These are phyloP conservation scores for Leptinotarsa defecta DNA, from an alignment of 1,140 invertebrate genomes.

Conservation along the genomic window DNA sequence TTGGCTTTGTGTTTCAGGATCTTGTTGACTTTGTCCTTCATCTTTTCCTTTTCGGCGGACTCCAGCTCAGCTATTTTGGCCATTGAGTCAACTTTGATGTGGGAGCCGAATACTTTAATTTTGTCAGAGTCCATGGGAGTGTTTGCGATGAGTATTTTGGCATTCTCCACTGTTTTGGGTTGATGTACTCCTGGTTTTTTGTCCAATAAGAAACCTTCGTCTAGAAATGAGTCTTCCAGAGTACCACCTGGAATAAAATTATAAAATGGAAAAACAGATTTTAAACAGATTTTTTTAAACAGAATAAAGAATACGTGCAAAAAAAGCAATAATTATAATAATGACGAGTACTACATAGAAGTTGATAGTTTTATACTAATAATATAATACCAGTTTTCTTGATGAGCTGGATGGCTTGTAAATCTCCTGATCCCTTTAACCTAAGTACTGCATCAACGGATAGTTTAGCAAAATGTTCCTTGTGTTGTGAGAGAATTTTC, in stretches of 20 bases:
- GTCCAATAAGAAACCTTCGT: constrained; percentile 97
- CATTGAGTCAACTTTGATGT: constrained; percentile 96
- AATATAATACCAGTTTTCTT: constrained; percentile 80
- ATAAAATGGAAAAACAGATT: too few species aligned
- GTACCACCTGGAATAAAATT: constrained; percentile 61
- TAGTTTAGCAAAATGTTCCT: constrained; percentile 94
- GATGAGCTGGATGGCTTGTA: constrained; percentile 92
- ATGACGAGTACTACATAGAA: too few species aligned
- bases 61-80: constrained; percentile 98
- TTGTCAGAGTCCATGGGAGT: constrained; percentile 99
- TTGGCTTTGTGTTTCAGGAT: constrained; percentile 96
- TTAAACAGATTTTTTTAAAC: too few species aligned
- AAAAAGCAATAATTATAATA: too few species aligned
- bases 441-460: constrained; percentile 94
- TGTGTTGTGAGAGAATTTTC: constrained; percentile 97
- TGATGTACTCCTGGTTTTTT: constrained; percentile 93
- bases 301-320: too few species aligned
- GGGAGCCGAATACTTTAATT: constrained; percentile 99
- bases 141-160: constrained; percentile 98
- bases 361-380: too few species aligned
- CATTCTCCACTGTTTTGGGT: constrained; percentile 88
- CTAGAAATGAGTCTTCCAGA: constrained; percentile 93
- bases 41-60: constrained; percentile 97
- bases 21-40: constrained; percentile 99
- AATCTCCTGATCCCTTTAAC: constrained; percentile 92